phyloP scores from a whole-genome alignment of 2,888 invertebrate genomes.

The Drosophila anomelani region DNA sequence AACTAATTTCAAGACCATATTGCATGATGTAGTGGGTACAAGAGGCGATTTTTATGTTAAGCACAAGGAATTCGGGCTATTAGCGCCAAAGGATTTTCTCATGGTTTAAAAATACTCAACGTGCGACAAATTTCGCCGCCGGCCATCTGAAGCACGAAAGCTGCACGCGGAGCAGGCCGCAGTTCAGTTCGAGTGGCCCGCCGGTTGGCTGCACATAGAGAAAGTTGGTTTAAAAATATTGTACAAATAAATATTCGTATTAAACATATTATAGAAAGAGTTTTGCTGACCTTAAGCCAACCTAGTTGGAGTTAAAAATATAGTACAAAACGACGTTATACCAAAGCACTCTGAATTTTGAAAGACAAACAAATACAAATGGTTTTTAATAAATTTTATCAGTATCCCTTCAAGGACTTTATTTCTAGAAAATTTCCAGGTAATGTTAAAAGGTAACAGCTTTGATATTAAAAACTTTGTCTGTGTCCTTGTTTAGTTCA shows the following conservation, averaged over 20 bases:
- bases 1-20: constrained; percentile 66
- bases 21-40: constrained; percentile 75
- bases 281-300: neutral
- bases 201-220: constrained; percentile 9
- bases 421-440: neutral
- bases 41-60: constrained; percentile 80
- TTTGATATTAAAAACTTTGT: neutral
- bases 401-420: neutral
- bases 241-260: neutral
- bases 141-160: constrained; percentile 79
- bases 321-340: fast-evolving
- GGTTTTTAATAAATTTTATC: neutral
- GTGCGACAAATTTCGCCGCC: constrained; percentile 77
- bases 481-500: fast-evolving
- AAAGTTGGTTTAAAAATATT: neutral
- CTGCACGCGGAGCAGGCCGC: constrained; percentile 67
- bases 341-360: neutral
- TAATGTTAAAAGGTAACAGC: neutral
- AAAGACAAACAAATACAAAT: fast-evolving
- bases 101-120: constrained; percentile 83
- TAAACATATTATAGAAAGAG: fast-evolving
- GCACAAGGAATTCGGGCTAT: constrained; percentile 83
- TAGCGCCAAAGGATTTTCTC: constrained; percentile 84
- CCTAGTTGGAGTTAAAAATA: too few species aligned
- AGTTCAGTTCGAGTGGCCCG: constrained; percentile 24